Conservation (phyloP, 2,888 invertebrate genomes). For the Cactoblastis cactorum region DNA sequence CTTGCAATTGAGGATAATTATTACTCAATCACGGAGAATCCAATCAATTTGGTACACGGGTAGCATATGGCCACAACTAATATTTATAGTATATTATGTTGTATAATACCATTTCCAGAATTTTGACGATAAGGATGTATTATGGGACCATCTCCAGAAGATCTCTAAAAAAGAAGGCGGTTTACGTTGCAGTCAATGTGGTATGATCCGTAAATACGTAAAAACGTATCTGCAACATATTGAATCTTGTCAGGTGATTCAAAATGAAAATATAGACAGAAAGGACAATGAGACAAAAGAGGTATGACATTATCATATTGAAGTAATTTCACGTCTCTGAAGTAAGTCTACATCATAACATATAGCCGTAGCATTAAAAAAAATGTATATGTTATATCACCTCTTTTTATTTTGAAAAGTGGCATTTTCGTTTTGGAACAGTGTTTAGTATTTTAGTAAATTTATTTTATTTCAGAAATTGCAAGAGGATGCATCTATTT, state of each 20-base stretch:
- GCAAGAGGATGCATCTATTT: neutral
- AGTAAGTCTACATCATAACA: neutral
- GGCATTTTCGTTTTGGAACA: neutral
- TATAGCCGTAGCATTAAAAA: too few species aligned
- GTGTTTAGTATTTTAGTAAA: neutral
- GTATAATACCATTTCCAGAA: neutral
- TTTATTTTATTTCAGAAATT: neutral
- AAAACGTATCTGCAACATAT: constrained; percentile 37
- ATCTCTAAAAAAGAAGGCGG: constrained; percentile 10
- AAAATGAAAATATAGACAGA: neutral
- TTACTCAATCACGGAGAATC: too few species aligned
- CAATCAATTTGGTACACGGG: too few species aligned
- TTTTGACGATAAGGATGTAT: constrained; percentile 13
- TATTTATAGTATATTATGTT: too few species aligned
- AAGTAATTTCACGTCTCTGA: neutral
- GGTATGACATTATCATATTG: neutral
- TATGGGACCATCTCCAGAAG: constrained; percentile 12
- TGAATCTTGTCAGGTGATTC: constrained; percentile 28
- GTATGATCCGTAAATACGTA: constrained; percentile 31
- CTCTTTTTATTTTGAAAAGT: neutral
- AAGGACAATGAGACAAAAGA: neutral
- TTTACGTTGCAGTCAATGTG: constrained; percentile 31
- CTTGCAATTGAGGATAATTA: too few species aligned
- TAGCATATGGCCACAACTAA: too few species aligned
- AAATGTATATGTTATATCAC: neutral